phyloP scores from a whole-genome alignment of 2,888 invertebrate species.

The Pandemis heparana region DNA sequence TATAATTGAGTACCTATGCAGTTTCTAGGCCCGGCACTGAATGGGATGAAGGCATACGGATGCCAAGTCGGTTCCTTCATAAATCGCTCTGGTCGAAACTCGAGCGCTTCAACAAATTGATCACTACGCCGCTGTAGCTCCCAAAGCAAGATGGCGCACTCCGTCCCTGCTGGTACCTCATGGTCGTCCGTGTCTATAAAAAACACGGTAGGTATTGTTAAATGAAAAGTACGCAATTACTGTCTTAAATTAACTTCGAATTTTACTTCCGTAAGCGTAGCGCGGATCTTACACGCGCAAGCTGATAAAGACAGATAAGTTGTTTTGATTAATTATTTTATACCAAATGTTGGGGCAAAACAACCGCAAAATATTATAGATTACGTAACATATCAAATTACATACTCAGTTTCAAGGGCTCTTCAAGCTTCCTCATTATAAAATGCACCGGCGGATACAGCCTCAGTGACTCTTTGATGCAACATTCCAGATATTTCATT shows the following conservation, averaged over 20 bases:
- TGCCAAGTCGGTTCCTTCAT: conserved; percentile 65
- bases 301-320: too few species aligned
- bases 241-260: too few species aligned
- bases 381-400: too few species aligned
- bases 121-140: conserved; percentile 71
- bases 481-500: conserved; percentile 87
- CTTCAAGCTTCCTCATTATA: conserved; percentile 79
- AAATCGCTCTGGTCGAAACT: conserved; percentile 78
- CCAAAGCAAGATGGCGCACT: conserved; percentile 39
- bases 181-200: conserved; percentile 11
- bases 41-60: conserved; percentile 69
- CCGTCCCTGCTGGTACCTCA: conserved; percentile 36
- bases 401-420: conserved; percentile 82
- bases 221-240: too few species aligned
- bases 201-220: background rate
- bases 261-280: too few species aligned
- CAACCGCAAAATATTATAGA: too few species aligned
- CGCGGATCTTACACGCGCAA: too few species aligned
- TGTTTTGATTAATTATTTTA: too few species aligned
- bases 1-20: conserved; percentile 67
- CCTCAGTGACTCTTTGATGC: conserved; percentile 87
- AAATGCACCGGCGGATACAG: conserved; percentile 87
- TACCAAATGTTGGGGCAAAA: too few species aligned
- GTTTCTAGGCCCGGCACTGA: conserved; percentile 87
- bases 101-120: conserved; percentile 75